Conservation (phyloP, 2,888 invertebrate genomes). For the Oegoconia quadripuncta region DNA sequence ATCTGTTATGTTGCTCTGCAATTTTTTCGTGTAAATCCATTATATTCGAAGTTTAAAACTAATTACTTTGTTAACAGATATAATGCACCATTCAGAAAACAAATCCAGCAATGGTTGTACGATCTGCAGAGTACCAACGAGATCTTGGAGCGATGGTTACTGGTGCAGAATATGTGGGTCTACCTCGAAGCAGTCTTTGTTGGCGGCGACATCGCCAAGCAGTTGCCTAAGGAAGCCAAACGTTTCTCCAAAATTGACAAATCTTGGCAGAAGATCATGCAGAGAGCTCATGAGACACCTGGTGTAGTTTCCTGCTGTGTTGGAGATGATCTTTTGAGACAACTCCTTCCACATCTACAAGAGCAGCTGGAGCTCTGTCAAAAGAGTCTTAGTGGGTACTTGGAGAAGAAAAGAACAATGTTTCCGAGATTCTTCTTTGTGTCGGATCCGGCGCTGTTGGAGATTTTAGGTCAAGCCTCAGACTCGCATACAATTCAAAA, state of each 20-base stretch:
- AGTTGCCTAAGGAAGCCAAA: slow-evolving; percentile 96
- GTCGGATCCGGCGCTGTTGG: slow-evolving; percentile 93
- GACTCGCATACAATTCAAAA: slow-evolving; percentile 97
- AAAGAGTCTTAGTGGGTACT: slow-evolving; percentile 96
- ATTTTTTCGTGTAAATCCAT: too few relatives aligned
- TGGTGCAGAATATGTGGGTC: slow-evolving; percentile 99
- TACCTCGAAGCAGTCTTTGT: slow-evolving; percentile 98
- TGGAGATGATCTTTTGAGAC: slow-evolving; percentile 95
- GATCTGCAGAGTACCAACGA: slow-evolving; percentile 98
- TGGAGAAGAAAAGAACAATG: slow-evolving; percentile 95
- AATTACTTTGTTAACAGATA: slow-evolving; percentile 78
- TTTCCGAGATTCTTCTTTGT: slow-evolving; percentile 97
- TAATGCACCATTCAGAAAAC: slow-evolving; percentile 97
- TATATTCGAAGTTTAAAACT: background rate
- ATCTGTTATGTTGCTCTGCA: too few relatives aligned
- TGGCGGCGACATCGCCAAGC: slow-evolving; percentile 99
- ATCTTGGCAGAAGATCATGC: slow-evolving; percentile 99
- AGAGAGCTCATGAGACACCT: slow-evolving; percentile 96
- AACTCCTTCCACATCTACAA: slow-evolving; percentile 94
- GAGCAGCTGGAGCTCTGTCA: slow-evolving; percentile 98
- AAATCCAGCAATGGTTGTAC: slow-evolving; percentile 96
- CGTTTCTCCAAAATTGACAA: slow-evolving; percentile 98
- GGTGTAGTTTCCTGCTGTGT: slow-evolving; percentile 98
- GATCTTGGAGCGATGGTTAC: slow-evolving; percentile 96
- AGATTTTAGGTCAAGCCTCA: slow-evolving; percentile 95